These are phyloP conservation scores for Drosophila willistoni DNA, from an alignment of 1,140 invertebrate genomes.

Conservation along the genomic window DNA sequence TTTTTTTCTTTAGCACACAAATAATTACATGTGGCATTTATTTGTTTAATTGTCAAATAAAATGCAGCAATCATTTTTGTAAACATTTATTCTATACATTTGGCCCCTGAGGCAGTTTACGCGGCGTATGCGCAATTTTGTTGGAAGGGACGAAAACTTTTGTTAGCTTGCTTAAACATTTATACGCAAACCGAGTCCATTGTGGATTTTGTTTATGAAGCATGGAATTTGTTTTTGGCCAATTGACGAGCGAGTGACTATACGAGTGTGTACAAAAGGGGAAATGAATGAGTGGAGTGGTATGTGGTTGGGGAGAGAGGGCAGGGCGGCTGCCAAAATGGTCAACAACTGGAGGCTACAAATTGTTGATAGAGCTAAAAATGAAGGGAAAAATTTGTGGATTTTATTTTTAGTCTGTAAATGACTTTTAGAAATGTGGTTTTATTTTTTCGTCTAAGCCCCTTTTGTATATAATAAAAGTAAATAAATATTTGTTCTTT, in stretches of 20 bases:
- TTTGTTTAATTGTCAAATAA: slow-evolving; percentile 64
- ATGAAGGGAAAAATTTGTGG: too few relatives aligned
- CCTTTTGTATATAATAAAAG: too few relatives aligned
- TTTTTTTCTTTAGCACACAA: slow-evolving; percentile 37
- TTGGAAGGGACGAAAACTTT: slow-evolving; percentile 29
- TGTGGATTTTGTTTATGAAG: slow-evolving; percentile 32
- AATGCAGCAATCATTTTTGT: slow-evolving; percentile 68
- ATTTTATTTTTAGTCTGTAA: background rate
- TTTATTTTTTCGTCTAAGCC: too few relatives aligned
- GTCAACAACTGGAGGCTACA: slow-evolving; percentile 4
- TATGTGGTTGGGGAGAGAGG: background rate
- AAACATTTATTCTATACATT: slow-evolving; percentile 40
- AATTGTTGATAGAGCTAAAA: slow-evolving; percentile 1
- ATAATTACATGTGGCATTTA: slow-evolving; percentile 53
- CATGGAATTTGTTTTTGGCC: slow-evolving; percentile 29
- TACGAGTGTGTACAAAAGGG: background rate
- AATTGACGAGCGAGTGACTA: slow-evolving; percentile 25
- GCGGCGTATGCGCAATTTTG: slow-evolving; percentile 68
- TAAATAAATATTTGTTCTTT: too few relatives aligned
- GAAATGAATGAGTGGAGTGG: background rate
- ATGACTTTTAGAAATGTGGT: too few relatives aligned
- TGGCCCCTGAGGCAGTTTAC: slow-evolving; percentile 48
- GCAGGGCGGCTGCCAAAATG: background rate
- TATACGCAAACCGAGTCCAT: slow-evolving; percentile 35
- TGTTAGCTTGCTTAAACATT: slow-evolving; percentile 59